Conservation (phyloP, 2,797 vertebrate species). For the Helostoma temminkii region DNA sequence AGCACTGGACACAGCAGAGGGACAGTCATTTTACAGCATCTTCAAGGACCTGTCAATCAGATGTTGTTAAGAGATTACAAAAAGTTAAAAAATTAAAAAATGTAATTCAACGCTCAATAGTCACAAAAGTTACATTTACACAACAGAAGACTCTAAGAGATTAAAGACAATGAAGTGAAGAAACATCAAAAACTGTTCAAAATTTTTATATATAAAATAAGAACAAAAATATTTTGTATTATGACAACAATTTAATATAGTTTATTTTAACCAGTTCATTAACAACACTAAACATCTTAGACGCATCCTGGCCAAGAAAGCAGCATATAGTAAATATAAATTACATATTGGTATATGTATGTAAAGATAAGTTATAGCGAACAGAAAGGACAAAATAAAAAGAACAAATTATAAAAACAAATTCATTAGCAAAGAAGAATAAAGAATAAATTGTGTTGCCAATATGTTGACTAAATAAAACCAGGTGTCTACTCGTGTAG, state of each 20-base stretch:
- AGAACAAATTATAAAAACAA: not conserved
- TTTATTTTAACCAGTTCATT: not conserved
- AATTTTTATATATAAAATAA: not conserved
- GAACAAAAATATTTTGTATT: not conserved
- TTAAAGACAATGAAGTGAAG: not conserved
- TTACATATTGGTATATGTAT: too few species aligned
- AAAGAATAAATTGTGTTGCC: not conserved
- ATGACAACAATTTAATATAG: not conserved
- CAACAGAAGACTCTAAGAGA: too few species aligned
- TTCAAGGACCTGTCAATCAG: constrained; percentile 48
- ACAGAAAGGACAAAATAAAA: too few species aligned
- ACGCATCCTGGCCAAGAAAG: not conserved
- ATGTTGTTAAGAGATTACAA: not conserved
- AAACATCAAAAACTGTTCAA: not conserved
- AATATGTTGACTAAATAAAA: not conserved
- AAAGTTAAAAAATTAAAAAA: too few species aligned
- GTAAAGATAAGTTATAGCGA: too few species aligned
- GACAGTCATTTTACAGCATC: constrained; percentile 51
- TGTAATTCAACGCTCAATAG: not conserved
- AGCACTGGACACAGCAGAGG: constrained; percentile 55
- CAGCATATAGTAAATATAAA: not conserved
- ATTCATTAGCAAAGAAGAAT: too few species aligned
- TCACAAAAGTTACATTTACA: not conserved
- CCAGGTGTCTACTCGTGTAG: not conserved
- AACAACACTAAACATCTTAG: not conserved